A percentile compares a stretch with the other conserved stretches of the same genome.
Conservation (phyloP, 2,113 vertebrate genomes). For the Chaenogobius annularis region DNA sequence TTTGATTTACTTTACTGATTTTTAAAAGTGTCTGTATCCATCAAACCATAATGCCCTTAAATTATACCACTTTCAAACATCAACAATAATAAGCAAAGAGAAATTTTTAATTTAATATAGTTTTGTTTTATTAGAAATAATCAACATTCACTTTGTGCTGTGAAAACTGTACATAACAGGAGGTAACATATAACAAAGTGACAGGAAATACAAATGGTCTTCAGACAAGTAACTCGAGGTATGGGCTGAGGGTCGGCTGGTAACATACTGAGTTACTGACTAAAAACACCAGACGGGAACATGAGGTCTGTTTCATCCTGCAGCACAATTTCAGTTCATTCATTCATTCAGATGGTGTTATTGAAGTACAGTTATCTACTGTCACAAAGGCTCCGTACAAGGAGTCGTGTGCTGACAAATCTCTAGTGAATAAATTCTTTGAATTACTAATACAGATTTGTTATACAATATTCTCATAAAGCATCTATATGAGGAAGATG, state of each 20-base stretch:
- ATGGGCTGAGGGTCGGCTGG: conserved; percentile 56
- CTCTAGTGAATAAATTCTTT: conserved; percentile 81
- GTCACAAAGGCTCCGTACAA: conserved; percentile 80
- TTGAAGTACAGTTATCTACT: conserved; percentile 82
- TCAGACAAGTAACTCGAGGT: conserved; percentile 58
- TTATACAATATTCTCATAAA: conserved; percentile 73
- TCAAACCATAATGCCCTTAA: background rate
- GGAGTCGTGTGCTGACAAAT: conserved; percentile 80
- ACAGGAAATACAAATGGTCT: conserved; percentile 62
- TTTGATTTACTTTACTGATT: conserved; percentile 27
- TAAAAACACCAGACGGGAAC: conserved; percentile 83
- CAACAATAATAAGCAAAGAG: conserved; percentile 10
- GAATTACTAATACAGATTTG: conserved; percentile 77
- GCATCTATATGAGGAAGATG: conserved; percentile 73
- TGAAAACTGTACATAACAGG: conserved; percentile 87
- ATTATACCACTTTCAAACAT: background rate
- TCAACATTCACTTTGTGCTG: conserved; percentile 89
- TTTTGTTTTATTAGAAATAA: conserved; percentile 88
- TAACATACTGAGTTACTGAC: conserved; percentile 67
- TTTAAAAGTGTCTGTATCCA: background rate
- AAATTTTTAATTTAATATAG: conserved; percentile 53
- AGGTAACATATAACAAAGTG: conserved; percentile 63
- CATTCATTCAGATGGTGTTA: conserved; percentile 82
- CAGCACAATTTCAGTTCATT: conserved; percentile 82
- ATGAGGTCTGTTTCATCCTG: conserved; percentile 77